Evolutionary conservation across 2,113 vertebrate species (phyloP), one percentile per base, ranked within the genome.

Genomic region (Oreochromis tanganicae): DNA sequence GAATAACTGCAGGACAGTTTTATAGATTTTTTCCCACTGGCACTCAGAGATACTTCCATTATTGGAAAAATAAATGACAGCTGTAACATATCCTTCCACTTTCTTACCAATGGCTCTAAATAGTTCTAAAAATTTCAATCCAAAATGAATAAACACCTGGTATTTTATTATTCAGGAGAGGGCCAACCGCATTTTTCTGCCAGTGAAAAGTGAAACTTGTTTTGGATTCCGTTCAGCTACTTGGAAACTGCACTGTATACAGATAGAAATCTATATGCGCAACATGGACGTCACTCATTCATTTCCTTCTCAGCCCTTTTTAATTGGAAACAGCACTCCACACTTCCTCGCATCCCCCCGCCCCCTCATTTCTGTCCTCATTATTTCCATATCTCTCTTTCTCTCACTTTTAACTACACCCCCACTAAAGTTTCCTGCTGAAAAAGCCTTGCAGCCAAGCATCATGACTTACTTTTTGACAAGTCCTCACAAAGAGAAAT

Each of bases 311-410:
- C 29, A 55, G 43, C 27, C 11, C 32, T 5, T 7, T 50, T 55
- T 88, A 84, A 84, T 80, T 82, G 55, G 80, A 84, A 91, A 73
- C 89, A 91, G 75, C 6, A 6, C 38, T 12, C 24, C 21, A 16
- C 5, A 13, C 82, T 71, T 36, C 6, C 38, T 59, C 14, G 82
- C 29, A 55, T 68, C 27, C 34, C 34, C 88, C 48, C 27, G 32
- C 41, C 85, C 41, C 13, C 5, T 19, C 9, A 27, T 21, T 82
- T 66, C 55, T 66, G 41, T 57, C 54, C 8, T 78, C 52, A 38
- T 63, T 63, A 16, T 36, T 87, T 61, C 71, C 32, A 61, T 38
- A 14, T 80, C 27, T 41, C 12, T 21, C 27, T 57, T 21, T 41
- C 7, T 21, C 43, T 73, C 82, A 66, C 14, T 73, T 84, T 68